Conservation (phyloP, 2,113 vertebrate species). For the Psettodes erumei region DNA sequence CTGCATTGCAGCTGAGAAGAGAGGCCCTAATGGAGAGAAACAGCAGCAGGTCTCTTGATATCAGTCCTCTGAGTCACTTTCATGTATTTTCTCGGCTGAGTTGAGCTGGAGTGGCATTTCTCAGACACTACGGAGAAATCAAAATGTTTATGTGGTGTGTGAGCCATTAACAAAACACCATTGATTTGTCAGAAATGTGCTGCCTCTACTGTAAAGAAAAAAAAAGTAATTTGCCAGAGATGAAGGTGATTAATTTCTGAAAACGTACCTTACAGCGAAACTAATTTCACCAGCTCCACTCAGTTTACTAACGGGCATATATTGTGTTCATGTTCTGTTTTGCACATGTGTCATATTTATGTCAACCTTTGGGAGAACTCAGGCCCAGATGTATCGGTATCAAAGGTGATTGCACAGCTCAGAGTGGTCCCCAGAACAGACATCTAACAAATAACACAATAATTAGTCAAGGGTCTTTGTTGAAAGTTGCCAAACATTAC, state of each 20-base stretch:
- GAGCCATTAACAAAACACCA: background rate
- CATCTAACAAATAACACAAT: conserved; percentile 73
- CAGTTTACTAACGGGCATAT: background rate
- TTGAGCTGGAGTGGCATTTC: conserved; percentile 1
- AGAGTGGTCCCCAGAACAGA: conserved; percentile 60
- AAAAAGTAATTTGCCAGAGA: background rate
- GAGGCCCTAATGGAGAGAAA: conserved; percentile 24
- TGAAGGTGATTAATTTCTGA: background rate
- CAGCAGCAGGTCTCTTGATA: conserved; percentile 31
- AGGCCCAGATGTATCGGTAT: background rate
- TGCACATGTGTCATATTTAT: conserved; percentile 5
- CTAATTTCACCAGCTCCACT: background rate
- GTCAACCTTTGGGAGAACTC: conserved; percentile 33
- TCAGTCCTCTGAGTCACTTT: conserved; percentile 24
- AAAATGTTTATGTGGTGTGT: conserved; percentile 4
- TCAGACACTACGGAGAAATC: background rate
- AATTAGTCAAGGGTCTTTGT: conserved; percentile 73
- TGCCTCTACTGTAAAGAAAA: rapidly evolving
- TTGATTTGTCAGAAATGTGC: background rate
- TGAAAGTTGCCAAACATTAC: conserved; percentile 68
- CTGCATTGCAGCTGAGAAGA: conserved; percentile 25
- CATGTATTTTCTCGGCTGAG: conserved; percentile 15
- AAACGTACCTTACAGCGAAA: background rate
- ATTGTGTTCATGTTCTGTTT: background rate
- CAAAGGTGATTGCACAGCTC: conserved; percentile 37